phyloP scores from a whole-genome alignment of 2,888 invertebrate species.

The Ptycholaimellus sp. region DNA sequence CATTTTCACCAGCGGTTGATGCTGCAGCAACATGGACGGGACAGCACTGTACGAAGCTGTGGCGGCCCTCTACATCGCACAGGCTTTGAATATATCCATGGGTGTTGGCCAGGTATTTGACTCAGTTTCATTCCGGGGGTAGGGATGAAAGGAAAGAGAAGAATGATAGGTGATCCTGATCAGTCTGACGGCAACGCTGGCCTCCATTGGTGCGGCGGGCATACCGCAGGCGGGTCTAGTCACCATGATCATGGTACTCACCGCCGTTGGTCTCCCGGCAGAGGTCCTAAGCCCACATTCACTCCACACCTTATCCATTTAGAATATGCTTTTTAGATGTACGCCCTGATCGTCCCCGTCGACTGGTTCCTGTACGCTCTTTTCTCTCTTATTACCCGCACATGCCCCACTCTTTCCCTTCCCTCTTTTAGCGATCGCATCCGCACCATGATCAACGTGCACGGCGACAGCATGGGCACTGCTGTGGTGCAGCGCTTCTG shows the following conservation, averaged over 20 bases:
- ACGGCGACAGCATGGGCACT: background rate
- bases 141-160: background rate
- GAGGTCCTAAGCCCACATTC: constrained; percentile 25
- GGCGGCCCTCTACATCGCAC: constrained; percentile 32
- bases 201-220: constrained; percentile 87
- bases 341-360: constrained; percentile 26
- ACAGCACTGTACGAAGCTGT: constrained; percentile 34
- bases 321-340: no score
- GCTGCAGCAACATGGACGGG: constrained; percentile 30
- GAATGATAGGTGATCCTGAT: background rate
- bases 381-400: background rate
- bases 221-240: constrained; percentile 31
- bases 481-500: background rate
- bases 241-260: constrained; percentile 24
- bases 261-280: constrained; percentile 25
- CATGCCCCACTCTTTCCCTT: background rate
- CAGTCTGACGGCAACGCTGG: constrained; percentile 75
- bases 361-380: constrained; percentile 28
- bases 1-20: background rate
- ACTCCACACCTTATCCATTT: no score
- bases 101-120: constrained; percentile 3
- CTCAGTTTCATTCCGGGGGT: no score
- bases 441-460: background rate
- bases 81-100: background rate
- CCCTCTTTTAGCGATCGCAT: background rate